Percentiles rank a stretch among this genome's conserved stretches.
phyloP scores from a whole-genome alignment of 1,140 invertebrate species.

The Vollenhovia emeryi region DNA sequence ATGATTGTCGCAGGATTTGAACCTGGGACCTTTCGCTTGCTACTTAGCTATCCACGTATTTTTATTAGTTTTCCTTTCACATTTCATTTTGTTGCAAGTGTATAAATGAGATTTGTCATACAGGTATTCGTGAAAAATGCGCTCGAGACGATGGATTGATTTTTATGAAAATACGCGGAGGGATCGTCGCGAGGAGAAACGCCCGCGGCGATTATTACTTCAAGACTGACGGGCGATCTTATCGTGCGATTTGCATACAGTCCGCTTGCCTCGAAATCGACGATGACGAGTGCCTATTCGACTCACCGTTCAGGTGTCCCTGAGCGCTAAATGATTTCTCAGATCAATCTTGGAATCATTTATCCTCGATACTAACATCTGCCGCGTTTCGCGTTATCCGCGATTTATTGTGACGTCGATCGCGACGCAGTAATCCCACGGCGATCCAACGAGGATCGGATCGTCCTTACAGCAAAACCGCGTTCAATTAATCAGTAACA shows the following conservation, averaged over 20 bases:
- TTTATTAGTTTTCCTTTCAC: background rate
- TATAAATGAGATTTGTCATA: background rate
- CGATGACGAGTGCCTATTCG: slow-evolving; percentile 49
- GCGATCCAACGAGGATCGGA: background rate
- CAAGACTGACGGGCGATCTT: slow-evolving; percentile 48
- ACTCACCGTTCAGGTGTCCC: slow-evolving; percentile 29
- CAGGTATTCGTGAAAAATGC: background rate
- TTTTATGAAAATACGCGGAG: background rate
- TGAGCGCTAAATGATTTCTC: slow-evolving; percentile 54
- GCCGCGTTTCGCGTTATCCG: slow-evolving; percentile 18
- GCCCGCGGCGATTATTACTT: slow-evolving; percentile 49
- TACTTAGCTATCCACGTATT: no score
- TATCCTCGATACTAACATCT: slow-evolving; percentile 24
- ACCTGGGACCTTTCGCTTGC: no score
- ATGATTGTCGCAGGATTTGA: no score
- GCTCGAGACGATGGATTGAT: background rate
- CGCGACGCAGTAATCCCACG: slow-evolving; percentile 13
- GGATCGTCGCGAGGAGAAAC: slow-evolving; percentile 16
- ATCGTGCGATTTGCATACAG: slow-evolving; percentile 55
- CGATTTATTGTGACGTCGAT: slow-evolving; percentile 19
- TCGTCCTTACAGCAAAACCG: background rate
- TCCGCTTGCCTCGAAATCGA: slow-evolving; percentile 54
- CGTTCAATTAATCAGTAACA: slow-evolving; percentile 13
- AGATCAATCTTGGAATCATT: slow-evolving; percentile 36
- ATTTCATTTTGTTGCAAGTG: background rate